A percentile compares a stretch with the other conserved stretches of the same genome.
phyloP scores from a whole-genome alignment of 2,113 vertebrate species.

The Onychostoma macrolepis region DNA sequence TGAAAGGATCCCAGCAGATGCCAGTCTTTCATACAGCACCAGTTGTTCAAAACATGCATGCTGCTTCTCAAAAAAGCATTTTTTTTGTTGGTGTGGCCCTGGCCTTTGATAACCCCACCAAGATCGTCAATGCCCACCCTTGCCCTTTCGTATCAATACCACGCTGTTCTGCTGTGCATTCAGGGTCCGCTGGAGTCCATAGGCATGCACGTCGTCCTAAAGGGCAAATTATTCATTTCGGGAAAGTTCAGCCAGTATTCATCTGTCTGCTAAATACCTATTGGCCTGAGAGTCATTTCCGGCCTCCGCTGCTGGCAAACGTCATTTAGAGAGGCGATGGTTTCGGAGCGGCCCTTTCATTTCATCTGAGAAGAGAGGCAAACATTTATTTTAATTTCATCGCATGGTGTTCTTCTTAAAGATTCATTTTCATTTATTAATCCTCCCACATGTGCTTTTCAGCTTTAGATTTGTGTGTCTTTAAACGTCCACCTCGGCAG shows the following conservation, averaged over 20 bases:
- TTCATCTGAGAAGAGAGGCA: not conserved
- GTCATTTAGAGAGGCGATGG: not conserved
- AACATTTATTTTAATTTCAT: conserved; percentile 37
- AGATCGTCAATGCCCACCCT: not conserved
- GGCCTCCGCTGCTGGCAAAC: not conserved
- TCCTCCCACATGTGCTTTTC: not conserved
- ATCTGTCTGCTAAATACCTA: conserved; percentile 70
- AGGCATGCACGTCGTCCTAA: conserved; percentile 63
- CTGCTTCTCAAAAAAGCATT: not conserved
- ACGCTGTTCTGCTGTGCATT: conserved; percentile 38
- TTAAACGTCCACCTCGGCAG: conserved; percentile 14
- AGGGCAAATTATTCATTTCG: conserved; percentile 70
- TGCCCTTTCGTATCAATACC: conserved; percentile 14
- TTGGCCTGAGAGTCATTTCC: conserved; percentile 68
- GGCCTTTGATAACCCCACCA: conserved; percentile 18
- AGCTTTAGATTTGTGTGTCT: conserved; percentile 30
- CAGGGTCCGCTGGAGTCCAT: conserved; percentile 33
- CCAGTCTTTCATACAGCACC: not conserved
- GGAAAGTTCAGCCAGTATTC: conserved; percentile 72
- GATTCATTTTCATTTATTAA: conserved; percentile 32
- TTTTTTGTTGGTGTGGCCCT: not conserved
- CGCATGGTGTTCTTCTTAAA: conserved; percentile 3
- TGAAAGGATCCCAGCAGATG: conserved; percentile 28
- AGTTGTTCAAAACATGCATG: conserved; percentile 17
- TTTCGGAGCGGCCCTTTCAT: not conserved